phyloP scores from a whole-genome alignment of 2,888 invertebrate genomes.

The Incurvaria masculella region DNA sequence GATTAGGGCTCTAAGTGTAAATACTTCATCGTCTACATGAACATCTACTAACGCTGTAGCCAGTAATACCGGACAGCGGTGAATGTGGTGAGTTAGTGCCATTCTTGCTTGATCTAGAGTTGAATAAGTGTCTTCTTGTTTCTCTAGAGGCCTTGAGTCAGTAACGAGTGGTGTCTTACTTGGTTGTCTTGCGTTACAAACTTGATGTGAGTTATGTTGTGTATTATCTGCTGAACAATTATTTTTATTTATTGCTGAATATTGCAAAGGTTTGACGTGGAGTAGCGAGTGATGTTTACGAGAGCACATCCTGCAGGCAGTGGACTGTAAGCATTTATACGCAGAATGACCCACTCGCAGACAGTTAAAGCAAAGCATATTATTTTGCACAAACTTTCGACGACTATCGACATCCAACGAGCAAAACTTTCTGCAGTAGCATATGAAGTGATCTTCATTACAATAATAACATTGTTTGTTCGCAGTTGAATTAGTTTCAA shows the following conservation, averaged over 20 bases:
- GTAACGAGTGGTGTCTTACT: too few species aligned
- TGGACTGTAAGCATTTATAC: slow-evolving; percentile 9
- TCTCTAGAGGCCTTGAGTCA: too few species aligned
- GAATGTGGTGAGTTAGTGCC: background rate
- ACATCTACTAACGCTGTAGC: slow-evolving; percentile 13
- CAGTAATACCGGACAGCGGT: background rate
- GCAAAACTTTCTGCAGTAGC: slow-evolving; percentile 1
- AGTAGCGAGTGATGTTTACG: slow-evolving; percentile 14
- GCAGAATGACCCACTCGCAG: slow-evolving; percentile 9
- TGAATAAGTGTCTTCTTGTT: too few species aligned
- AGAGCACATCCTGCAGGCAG: slow-evolving; percentile 13
- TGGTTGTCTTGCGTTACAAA: too few species aligned
- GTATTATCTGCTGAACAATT: too few species aligned
- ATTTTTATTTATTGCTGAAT: too few species aligned
- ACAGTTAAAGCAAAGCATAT: slow-evolving; percentile 5
- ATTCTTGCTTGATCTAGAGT: background rate
- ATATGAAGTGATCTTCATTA: background rate
- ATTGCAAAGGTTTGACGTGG: too few species aligned
- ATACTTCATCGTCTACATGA: slow-evolving; percentile 10
- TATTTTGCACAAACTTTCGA: slow-evolving; percentile 3
- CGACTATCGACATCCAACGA: background rate
- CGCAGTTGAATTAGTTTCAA: background rate
- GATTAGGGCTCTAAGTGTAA: slow-evolving; percentile 16
- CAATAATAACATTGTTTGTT: background rate
- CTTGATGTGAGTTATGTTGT: too few species aligned